phyloP scores from a whole-genome alignment of 2,113 vertebrate genomes.

The Festucalex cinctus region DNA sequence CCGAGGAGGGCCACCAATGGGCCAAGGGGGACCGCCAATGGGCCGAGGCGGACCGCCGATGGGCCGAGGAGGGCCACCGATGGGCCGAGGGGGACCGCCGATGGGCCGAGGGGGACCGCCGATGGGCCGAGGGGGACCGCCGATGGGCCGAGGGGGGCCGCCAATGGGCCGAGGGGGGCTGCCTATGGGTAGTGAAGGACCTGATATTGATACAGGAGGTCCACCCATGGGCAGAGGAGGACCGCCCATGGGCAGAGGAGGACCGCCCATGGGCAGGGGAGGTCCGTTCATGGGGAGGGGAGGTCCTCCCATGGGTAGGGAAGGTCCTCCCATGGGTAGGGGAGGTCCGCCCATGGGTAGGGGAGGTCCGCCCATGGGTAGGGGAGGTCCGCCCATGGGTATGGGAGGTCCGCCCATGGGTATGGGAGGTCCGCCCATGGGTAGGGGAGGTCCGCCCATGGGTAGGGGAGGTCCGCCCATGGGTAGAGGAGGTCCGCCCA shows the following conservation, averaged over 20 bases:
- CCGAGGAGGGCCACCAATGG: constrained; percentile 44
- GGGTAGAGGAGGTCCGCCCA: constrained; percentile 62
- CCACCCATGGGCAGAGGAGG: constrained; percentile 54
- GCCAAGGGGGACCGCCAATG: constrained; percentile 44
- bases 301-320: constrained; percentile 27
- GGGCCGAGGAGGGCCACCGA: constrained; percentile 60
- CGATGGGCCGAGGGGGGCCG: constrained; percentile 61
- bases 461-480: constrained; percentile 32
- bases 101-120: constrained; percentile 68
- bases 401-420: constrained; percentile 61
- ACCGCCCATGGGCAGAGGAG: constrained; percentile 52
- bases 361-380: constrained; percentile 62
- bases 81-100: constrained; percentile 67
- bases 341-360: constrained; percentile 57
- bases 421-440: constrained; percentile 62
- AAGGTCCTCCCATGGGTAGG: constrained; percentile 40
- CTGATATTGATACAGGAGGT: constrained; percentile 33
- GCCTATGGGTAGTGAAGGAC: constrained; percentile 61
- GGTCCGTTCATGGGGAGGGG: constrained; percentile 60
- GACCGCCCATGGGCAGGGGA: constrained; percentile 43
- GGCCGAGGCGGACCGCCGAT: constrained; percentile 44
- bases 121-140: constrained; percentile 67
- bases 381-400: constrained; percentile 35
- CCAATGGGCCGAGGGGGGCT: constrained; percentile 33
- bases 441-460: constrained; percentile 66